phyloP scores from a whole-genome alignment of 2,888 invertebrate species.

The Orthosia gothica region DNA sequence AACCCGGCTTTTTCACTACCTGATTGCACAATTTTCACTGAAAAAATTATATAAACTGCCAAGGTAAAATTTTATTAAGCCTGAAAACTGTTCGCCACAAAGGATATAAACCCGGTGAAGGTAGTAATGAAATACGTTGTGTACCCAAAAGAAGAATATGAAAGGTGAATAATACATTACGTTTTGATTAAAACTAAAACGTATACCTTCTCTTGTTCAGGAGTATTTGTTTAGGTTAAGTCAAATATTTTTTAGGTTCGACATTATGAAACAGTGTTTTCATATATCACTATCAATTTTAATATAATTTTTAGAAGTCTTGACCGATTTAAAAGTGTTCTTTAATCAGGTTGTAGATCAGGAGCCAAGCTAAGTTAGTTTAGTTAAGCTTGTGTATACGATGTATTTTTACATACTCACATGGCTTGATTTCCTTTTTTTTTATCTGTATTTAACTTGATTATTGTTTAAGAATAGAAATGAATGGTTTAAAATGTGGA shows the following conservation, averaged over 20 bases:
- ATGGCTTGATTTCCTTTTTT: too few species aligned
- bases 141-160: slow-evolving; percentile 52
- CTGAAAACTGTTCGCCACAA: slow-evolving; percentile 35
- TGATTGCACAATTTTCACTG: slow-evolving; percentile 52
- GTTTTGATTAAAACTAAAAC: slow-evolving; percentile 69
- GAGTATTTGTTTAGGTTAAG: slow-evolving; percentile 48
- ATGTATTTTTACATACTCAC: too few species aligned
- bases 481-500: too few species aligned
- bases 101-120: slow-evolving; percentile 42
- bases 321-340: too few species aligned
- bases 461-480: too few species aligned
- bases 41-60: slow-evolving; percentile 55
- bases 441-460: too few species aligned
- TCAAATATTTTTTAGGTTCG: slow-evolving; percentile 14
- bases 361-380: too few species aligned
- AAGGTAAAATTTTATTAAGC: slow-evolving; percentile 58
- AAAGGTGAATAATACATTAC: slow-evolving; percentile 61
- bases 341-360: too few species aligned
- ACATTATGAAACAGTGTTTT: background rate
- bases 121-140: slow-evolving; percentile 55
- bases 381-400: too few species aligned
- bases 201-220: slow-evolving; percentile 19
- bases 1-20: slow-evolving; percentile 20
- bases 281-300: background rate
- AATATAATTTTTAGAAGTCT: too few species aligned